Evolutionary conservation across 1,140 invertebrate species (phyloP).

Genomic region (Microplitis mediator): DNA sequence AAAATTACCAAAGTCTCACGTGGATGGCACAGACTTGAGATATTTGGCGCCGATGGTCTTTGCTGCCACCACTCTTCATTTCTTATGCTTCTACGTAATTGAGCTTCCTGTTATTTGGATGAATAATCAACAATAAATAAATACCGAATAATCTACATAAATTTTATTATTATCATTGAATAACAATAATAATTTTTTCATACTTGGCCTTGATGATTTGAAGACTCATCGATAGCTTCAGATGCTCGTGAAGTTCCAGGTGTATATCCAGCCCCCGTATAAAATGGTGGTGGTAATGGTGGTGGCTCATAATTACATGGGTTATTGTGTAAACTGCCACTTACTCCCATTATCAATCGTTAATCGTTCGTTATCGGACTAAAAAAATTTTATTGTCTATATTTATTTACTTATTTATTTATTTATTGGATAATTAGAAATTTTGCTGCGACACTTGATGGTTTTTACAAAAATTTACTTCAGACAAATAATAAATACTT

Average conservation of each 20-base stretch:
- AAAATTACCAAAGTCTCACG: conserved; percentile 40
- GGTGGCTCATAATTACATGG: conserved; percentile 21
- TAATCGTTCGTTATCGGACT: not conserved
- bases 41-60: conserved; percentile 34
- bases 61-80: conserved; percentile 39
- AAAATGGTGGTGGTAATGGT: conserved; percentile 32
- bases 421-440: too few species aligned
- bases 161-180: not conserved
- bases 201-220: not conserved
- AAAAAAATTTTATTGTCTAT: too few species aligned
- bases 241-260: conserved; percentile 15
- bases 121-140: not conserved
- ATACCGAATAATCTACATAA: not conserved
- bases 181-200: not conserved
- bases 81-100: conserved; percentile 7
- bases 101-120: too few species aligned
- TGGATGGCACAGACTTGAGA: conserved; percentile 33
- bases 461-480: too few species aligned
- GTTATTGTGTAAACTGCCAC: conserved; percentile 30
- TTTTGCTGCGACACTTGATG: too few species aligned
- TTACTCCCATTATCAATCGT: conserved; percentile 24
- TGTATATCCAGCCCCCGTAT: conserved; percentile 15
- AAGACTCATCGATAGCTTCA: conserved; percentile 1
- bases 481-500: too few species aligned
- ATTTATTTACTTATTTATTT: too few species aligned